These are phyloP conservation scores for Lasioglossum leucozonium DNA, from an alignment of 2,888 invertebrate genomes.

Conservation along the genomic window DNA sequence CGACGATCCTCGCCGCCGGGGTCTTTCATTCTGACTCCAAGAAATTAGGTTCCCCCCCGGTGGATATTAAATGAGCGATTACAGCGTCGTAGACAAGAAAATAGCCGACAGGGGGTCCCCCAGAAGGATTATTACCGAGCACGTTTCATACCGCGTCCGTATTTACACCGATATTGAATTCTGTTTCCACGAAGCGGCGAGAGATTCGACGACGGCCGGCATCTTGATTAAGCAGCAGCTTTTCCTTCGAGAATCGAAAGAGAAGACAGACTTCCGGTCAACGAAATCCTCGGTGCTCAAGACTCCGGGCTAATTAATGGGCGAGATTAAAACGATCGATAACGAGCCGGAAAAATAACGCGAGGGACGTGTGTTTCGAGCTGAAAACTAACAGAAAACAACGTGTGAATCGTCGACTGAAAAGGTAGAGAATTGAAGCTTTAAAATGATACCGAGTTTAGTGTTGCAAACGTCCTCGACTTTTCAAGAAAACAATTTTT, in stretches of 20 bases:
- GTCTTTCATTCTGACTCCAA: slow-evolving; percentile 40
- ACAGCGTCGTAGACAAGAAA: slow-evolving; percentile 39
- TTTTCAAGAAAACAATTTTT: not conserved
- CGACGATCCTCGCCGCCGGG: slow-evolving; percentile 28
- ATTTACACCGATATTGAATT: slow-evolving; percentile 64
- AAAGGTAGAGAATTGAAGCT: not conserved
- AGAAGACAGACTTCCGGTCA: not conserved
- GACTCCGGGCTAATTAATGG: slow-evolving; percentile 53
- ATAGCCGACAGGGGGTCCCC: slow-evolving; percentile 21
- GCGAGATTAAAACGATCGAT: slow-evolving; percentile 16
- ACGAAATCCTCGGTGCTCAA: slow-evolving; percentile 23
- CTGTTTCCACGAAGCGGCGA: slow-evolving; percentile 41
- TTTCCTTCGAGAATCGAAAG: not conserved
- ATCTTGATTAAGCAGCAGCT: slow-evolving; percentile 16
- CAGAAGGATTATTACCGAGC: slow-evolving; percentile 57
- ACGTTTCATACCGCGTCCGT: slow-evolving; percentile 7
- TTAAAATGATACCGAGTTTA: not conserved
- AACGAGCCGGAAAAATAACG: not conserved
- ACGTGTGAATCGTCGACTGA: not conserved
- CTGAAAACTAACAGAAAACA: not conserved
- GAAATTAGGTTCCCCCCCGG: slow-evolving; percentile 44
- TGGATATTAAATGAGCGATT: slow-evolving; percentile 67
- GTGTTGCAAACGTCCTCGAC: too few relatives aligned
- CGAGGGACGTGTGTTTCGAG: not conserved
- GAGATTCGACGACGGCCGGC: slow-evolving; percentile 1